Percentiles rank a stretch among this genome's conserved stretches.
These are phyloP conservation scores for Beris chalybata DNA, from an alignment of 2,888 invertebrate genomes.

Conservation along the genomic window DNA sequence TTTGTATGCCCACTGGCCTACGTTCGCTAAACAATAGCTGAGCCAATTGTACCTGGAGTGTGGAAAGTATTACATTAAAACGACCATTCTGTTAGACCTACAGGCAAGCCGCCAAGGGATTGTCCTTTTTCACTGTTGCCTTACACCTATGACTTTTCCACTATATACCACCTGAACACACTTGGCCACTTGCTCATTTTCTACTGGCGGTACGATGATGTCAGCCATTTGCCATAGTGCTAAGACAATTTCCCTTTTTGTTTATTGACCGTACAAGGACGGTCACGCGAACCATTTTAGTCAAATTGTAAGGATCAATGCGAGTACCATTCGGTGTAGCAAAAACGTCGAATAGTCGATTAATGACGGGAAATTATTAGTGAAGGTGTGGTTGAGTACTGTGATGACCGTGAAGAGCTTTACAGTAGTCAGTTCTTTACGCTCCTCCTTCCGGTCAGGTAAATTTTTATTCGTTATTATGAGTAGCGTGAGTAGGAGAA, in stretches of 20 bases:
- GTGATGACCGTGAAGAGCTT: constrained; percentile 8
- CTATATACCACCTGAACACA: too few species aligned
- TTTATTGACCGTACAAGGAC: constrained; percentile 4
- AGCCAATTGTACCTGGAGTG: too few species aligned
- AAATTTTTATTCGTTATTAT: constrained; percentile 11
- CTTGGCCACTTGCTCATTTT: background rate
- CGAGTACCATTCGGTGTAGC: constrained; percentile 5
- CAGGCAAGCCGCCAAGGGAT: too few species aligned
- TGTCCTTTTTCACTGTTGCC: background rate
- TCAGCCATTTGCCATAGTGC: background rate
- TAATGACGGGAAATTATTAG: constrained; percentile 19
- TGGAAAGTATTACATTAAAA: too few species aligned
- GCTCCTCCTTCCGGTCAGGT: constrained; percentile 33
- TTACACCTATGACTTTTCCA: background rate
- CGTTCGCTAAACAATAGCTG: too few species aligned
- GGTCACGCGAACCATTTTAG: constrained; percentile 9
- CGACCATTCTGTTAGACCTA: too few species aligned
- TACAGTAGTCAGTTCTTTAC: background rate
- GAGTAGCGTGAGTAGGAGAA: too few species aligned
- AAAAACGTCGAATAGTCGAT: constrained; percentile 31
- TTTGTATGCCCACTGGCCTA: too few species aligned
- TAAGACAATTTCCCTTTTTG: constrained; percentile 31
- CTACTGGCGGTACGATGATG: background rate
- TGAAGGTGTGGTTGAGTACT: constrained; percentile 29
- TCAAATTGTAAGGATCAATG: constrained; percentile 6